Evolutionary conservation across 1,140 invertebrate species (phyloP), one percentile per base, ranked within the genome.

Genomic region (Zelostemma sp.): DNA sequence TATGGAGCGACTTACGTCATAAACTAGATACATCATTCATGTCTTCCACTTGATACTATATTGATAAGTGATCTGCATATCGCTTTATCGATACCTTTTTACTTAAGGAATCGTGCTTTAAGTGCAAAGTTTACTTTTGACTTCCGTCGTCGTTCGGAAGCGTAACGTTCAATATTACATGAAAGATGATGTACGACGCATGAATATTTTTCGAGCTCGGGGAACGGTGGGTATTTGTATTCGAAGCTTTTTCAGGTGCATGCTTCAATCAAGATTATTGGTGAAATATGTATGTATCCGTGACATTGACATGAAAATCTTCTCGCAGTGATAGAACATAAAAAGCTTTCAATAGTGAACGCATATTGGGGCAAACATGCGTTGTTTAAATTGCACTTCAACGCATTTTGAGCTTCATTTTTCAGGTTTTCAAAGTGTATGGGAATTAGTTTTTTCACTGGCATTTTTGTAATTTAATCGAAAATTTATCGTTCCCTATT

Each of bases 41-140:
- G 61, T 69, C 60, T 51, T 56, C 33, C 33, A 60, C 51, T 56
- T 41, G 12, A 35, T 43, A 57, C 51, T 56, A 61, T 70, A 70
- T 70, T 70, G 67, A 70, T 70, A 57, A 65, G 56, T 70, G 64
- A 61, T 65, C 61, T 61, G 57, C 57, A 61, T 70, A 55, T 69
- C 43, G 60, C 62, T 63, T 69, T 69, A 69, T 63, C 54, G 66
- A 58, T 68, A 55, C 57, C 50, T 59, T 69, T 69, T 69, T 55
- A 69, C 56, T 69, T 63, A 68, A 68, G 59, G 56, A 69, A 69
- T 69, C 60, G 61, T 69, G 57, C 57, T 55, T 59, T 68, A 68
- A 68, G 66, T 68, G 66, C 67, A 64, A 69, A 64, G 67, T 69
- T 69, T 69, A 69, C 67, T 69, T 69, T 59, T 43, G 67, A 64